Percentiles rank a stretch among this genome's conserved stretches.
Conservation (phyloP, 2,888 invertebrate genomes). For the Sabatieria punctata region DNA sequence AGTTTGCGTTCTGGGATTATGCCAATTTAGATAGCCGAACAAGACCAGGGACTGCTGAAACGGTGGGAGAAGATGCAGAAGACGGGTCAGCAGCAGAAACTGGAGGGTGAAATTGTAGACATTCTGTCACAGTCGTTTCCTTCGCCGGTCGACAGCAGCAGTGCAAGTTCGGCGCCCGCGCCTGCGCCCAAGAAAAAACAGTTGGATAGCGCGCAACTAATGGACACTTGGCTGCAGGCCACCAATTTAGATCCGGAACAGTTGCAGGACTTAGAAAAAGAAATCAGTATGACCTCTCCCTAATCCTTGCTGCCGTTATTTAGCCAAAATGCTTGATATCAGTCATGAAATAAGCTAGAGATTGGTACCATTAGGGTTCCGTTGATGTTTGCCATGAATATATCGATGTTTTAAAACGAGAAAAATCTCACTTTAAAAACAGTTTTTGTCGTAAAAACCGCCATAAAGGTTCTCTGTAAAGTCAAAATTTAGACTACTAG, state of each 20-base stretch:
- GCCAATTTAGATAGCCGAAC: conserved; percentile 16
- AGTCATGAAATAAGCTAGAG: too few species aligned
- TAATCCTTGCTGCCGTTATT: too few species aligned
- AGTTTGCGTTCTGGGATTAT: too few species aligned
- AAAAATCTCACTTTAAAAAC: too few species aligned
- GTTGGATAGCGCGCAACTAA: conserved; percentile 9
- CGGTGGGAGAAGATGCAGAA: conserved; percentile 32
- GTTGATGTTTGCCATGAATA: too few species aligned
- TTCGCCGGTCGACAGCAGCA: background rate
- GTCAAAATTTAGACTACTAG: too few species aligned
- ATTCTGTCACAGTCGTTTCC: conserved; percentile 7
- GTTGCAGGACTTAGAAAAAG: conserved; percentile 2
- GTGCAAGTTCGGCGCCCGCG: background rate
- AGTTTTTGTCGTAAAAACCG: too few species aligned
- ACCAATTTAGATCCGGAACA: conserved; percentile 4
- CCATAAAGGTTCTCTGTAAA: too few species aligned
- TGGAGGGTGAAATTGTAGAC: conserved; percentile 7
- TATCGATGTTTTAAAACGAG: too few species aligned
- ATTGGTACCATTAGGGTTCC: too few species aligned
- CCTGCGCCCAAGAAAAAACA: background rate
- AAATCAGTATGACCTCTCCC: conserved; percentile 3
- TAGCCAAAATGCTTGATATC: too few species aligned
- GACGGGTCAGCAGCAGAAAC: conserved; percentile 9
- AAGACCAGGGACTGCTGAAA: conserved; percentile 28
- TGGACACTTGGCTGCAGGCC: conserved; percentile 8